Evolutionary conservation across 1,140 invertebrate species (phyloP).

Genomic region (Parasteatoda tepidariorum): DNA sequence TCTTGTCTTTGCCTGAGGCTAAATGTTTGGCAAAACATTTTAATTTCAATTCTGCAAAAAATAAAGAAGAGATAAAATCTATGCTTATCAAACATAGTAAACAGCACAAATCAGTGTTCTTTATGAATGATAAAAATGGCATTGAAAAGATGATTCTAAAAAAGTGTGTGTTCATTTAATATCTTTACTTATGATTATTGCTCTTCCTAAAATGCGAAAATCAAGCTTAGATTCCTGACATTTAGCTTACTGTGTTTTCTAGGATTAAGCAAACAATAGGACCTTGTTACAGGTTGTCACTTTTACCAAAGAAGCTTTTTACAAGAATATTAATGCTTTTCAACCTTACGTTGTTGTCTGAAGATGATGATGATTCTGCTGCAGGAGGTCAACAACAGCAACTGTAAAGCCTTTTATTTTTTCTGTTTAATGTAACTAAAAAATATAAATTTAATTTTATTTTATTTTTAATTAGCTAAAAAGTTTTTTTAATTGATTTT

Average conservation of each 20-base stretch:
- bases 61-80: slow-evolving; percentile 64
- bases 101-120: slow-evolving; percentile 64
- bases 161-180: slow-evolving; percentile 32
- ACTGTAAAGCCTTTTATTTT: slow-evolving; percentile 26
- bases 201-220: not conserved
- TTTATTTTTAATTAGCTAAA: not conserved
- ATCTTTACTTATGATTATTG: not conserved
- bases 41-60: slow-evolving; percentile 63
- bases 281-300: slow-evolving; percentile 67
- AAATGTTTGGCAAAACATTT: slow-evolving; percentile 67
- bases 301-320: slow-evolving; percentile 67
- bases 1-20: slow-evolving; percentile 66
- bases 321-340: slow-evolving; percentile 70
- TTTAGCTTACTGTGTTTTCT: slow-evolving; percentile 30
- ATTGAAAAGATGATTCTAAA: slow-evolving; percentile 52
- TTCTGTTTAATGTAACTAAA: not conserved
- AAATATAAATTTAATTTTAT: not conserved
- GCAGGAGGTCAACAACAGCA: slow-evolving; percentile 65
- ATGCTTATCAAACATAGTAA: slow-evolving; percentile 66
- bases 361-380: slow-evolving; percentile 69
- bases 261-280: slow-evolving; percentile 46
- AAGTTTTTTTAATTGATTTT: not conserved
- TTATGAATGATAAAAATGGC: slow-evolving; percentile 63
- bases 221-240: not conserved
- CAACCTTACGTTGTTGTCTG: slow-evolving; percentile 68